A percentile compares a stretch with the other conserved stretches of the same genome.
phyloP scores from a whole-genome alignment of 2,797 vertebrate genomes.

The Cephalopachus bancanus region DNA sequence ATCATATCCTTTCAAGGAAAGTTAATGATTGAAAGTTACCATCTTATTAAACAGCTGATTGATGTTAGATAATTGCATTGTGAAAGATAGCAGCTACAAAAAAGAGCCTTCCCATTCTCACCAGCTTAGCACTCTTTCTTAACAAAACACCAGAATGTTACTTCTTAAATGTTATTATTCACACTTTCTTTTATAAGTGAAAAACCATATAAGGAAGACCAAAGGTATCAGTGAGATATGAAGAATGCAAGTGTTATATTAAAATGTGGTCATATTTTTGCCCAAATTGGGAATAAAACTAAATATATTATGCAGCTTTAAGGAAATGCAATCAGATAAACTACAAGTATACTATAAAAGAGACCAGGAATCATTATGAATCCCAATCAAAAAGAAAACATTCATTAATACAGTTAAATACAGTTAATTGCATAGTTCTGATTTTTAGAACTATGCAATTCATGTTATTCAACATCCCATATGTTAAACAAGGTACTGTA shows the following conservation, averaged over 20 bases:
- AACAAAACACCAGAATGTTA: constrained; percentile 2
- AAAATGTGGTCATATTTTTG: not conserved
- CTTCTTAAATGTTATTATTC: constrained; percentile 51
- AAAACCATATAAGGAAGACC: not conserved
- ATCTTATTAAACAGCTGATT: constrained; percentile 66
- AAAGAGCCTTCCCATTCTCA: not conserved
- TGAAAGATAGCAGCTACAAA: constrained; percentile 38
- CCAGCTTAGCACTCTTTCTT: constrained; percentile 6
- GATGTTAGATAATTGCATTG: constrained; percentile 74
- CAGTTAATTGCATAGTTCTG: not conserved
- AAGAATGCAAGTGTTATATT: not conserved
- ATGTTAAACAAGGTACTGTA: not conserved
- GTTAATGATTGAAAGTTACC: constrained; percentile 66
- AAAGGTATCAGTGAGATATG: not conserved
- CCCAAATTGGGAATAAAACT: not conserved
- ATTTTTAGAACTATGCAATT: not conserved
- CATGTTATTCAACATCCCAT: not conserved
- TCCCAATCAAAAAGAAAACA: not conserved
- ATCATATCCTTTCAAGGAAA: constrained; percentile 59
- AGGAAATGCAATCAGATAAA: not conserved
- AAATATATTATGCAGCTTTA: not conserved
- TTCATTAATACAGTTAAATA: not conserved
- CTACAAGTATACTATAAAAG: not conserved
- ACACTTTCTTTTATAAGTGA: constrained; percentile 54
- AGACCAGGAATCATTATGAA: not conserved